phyloP scores from a whole-genome alignment of 2,113 vertebrate species.

The Mustelus asterias region DNA sequence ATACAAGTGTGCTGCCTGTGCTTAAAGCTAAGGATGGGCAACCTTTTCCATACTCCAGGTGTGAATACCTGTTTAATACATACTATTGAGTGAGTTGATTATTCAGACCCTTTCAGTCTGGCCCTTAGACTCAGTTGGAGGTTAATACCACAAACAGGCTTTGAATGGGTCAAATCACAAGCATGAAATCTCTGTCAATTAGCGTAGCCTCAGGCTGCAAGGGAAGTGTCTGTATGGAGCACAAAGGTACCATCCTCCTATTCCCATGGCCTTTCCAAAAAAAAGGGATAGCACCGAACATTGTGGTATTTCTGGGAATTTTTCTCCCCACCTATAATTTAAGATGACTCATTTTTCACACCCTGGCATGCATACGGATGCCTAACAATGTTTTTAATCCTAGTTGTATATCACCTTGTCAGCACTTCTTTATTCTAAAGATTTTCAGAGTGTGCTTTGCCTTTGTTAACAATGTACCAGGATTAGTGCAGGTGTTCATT shows the following conservation, averaged over 20 bases:
- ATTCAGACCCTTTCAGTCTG: constrained; percentile 56
- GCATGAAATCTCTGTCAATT: constrained; percentile 66
- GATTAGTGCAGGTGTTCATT: constrained; percentile 12
- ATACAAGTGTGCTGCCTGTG: constrained; percentile 51
- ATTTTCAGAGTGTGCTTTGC: constrained; percentile 45
- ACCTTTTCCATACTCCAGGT: constrained; percentile 61
- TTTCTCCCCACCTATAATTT: constrained; percentile 66
- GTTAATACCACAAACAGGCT: constrained; percentile 63
- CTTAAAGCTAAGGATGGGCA: constrained; percentile 56
- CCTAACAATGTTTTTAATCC: constrained; percentile 68
- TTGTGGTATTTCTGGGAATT: constrained; percentile 68
- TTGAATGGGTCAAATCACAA: constrained; percentile 71
- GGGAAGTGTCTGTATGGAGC: constrained; percentile 48
- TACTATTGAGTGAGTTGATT: constrained; percentile 61
- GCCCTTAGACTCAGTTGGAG: constrained; percentile 64
- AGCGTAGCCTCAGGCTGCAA: constrained; percentile 59
- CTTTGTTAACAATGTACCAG: neutral
- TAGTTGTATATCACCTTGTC: constrained; percentile 64
- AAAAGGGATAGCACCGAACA: constrained; percentile 53
- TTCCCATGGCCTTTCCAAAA: constrained; percentile 49
- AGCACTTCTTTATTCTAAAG: constrained; percentile 66
- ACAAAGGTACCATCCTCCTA: constrained; percentile 44
- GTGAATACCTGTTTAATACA: constrained; percentile 56
- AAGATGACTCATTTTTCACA: constrained; percentile 58
- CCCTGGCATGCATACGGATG: constrained; percentile 54